Conservation (phyloP, 2,113 vertebrate species). For the Esox niger region DNA sequence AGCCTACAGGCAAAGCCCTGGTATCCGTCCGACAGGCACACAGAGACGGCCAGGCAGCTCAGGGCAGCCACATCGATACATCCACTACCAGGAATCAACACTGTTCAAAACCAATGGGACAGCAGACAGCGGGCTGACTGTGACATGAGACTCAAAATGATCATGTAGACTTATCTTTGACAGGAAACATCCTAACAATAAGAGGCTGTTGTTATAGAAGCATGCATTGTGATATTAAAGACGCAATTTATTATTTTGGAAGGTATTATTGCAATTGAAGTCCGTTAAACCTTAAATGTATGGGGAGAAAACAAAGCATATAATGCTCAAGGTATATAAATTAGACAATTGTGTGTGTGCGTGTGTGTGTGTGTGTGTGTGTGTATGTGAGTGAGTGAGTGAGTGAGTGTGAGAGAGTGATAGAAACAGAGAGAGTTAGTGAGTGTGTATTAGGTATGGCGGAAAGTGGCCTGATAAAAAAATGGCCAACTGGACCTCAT, state of each 20-base stretch:
- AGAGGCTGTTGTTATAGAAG: background rate
- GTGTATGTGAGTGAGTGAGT: background rate
- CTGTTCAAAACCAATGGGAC: background rate
- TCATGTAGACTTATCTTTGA: background rate
- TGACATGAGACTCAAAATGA: constrained; percentile 1
- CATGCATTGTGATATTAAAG: background rate
- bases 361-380: background rate
- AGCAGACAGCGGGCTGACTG: background rate
- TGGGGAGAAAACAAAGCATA: no score
- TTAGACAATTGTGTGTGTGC: constrained; percentile 23
- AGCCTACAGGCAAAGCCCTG: constrained; percentile 15
- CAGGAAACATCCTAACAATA: background rate
- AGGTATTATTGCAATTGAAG: background rate
- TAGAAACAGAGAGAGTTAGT: constrained; percentile 38
- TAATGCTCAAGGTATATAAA: no score
- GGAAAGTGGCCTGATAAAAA: no score
- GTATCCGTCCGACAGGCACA: constrained; percentile 22
- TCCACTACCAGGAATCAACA: constrained; percentile 7
- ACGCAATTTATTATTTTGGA: background rate
- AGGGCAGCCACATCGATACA: constrained; percentile 16
- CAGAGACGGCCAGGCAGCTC: constrained; percentile 26
- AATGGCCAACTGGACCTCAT: background rate
- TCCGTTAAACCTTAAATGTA: constrained; percentile 6
- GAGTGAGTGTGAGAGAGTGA: constrained; percentile 1
- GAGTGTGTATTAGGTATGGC: no score